phyloP scores from a whole-genome alignment of 2,888 invertebrate species.

The Ophion ventricosus region DNA sequence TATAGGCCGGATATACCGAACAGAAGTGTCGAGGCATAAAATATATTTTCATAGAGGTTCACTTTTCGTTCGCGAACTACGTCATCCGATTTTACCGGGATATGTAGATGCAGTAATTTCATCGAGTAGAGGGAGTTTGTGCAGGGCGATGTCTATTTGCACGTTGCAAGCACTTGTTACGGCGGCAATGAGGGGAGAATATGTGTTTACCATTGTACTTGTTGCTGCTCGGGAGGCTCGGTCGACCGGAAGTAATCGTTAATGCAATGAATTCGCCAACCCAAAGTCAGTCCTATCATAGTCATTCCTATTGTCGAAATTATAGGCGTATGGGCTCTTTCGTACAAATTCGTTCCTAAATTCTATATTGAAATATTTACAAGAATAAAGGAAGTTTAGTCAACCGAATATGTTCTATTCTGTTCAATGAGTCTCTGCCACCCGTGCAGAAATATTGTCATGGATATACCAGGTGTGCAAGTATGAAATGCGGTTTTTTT shows the following conservation, averaged over 20 bases:
- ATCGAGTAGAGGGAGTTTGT: neutral
- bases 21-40: neutral
- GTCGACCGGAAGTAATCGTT: conserved; percentile 46
- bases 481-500: too few species aligned
- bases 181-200: conserved; percentile 52
- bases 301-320: neutral
- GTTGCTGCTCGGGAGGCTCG: conserved; percentile 44
- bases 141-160: conserved; percentile 20
- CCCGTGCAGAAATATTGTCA: too few species aligned
- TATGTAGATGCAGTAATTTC: neutral
- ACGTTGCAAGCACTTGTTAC: conserved; percentile 32
- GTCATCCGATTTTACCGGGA: neutral
- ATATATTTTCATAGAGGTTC: neutral
- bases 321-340: neutral
- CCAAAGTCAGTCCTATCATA: conserved; percentile 39
- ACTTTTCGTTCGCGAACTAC: neutral
- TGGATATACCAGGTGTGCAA: too few species aligned
- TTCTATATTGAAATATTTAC: too few species aligned
- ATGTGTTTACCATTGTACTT: conserved; percentile 52
- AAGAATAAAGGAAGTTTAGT: too few species aligned
- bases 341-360: neutral
- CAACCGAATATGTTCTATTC: too few species aligned
- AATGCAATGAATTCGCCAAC: conserved; percentile 32
- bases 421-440: too few species aligned
- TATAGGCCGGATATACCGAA: too few species aligned